A percentile compares a stretch with the other conserved stretches of the same genome.
phyloP scores from a whole-genome alignment of 2,888 invertebrate species.

The Lepidochrysops patricia region DNA sequence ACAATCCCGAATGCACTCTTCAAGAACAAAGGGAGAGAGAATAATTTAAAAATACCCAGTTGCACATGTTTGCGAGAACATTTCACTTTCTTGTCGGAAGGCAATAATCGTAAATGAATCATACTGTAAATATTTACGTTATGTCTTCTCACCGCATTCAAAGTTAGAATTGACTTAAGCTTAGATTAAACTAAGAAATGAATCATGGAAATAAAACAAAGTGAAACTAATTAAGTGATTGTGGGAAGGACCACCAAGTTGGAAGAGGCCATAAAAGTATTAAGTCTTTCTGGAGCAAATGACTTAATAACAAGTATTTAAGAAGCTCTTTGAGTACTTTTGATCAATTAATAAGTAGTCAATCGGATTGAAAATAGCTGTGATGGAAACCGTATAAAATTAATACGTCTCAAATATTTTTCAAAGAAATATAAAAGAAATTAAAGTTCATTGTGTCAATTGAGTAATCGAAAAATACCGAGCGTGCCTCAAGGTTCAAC shows the following conservation, averaged over 20 bases:
- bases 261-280: background rate
- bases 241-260: constrained; percentile 10
- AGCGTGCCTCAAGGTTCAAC: background rate
- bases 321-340: background rate
- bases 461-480: background rate
- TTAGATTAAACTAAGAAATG: constrained; percentile 2
- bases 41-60: background rate
- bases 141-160: constrained; percentile 14
- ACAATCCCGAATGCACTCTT: too few species aligned
- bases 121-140: constrained; percentile 20
- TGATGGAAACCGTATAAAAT: too few species aligned
- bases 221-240: background rate
- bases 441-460: background rate
- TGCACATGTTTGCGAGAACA: constrained; percentile 13
- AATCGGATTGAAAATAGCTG: too few species aligned
- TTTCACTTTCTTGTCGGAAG: constrained; percentile 19
- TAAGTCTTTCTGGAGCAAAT: background rate
- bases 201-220: constrained; percentile 1
- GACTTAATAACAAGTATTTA: background rate
- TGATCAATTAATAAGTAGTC: too few species aligned
- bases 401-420: too few species aligned
- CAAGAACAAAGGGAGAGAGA: background rate
- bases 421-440: too few species aligned
- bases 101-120: constrained; percentile 18
- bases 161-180: background rate